Percentiles rank a stretch among this genome's conserved stretches.
Evolutionary conservation across 2,113 vertebrate genomes (phyloP).

Genomic region (Amia ocellicauda): DNA sequence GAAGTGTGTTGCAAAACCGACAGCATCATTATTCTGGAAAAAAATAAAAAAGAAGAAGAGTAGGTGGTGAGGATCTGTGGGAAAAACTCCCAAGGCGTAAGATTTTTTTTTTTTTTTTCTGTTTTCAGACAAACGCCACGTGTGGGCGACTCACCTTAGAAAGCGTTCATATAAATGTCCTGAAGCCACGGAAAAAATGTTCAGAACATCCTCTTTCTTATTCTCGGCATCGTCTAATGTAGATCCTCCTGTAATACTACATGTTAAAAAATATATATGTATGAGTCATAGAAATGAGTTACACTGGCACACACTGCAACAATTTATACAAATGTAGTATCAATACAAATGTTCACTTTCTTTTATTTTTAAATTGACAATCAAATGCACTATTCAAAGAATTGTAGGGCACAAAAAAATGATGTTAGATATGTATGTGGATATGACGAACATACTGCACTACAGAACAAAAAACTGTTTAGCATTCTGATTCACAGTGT

Average conservation of each 20-base stretch:
- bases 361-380: too few species aligned
- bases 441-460: too few species aligned
- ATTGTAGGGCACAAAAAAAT: too few species aligned
- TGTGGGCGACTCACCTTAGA: constrained; percentile 71
- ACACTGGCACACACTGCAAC: neutral
- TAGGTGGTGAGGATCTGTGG: constrained; percentile 21
- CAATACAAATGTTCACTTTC: too few species aligned
- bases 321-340: too few species aligned
- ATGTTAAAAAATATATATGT: constrained; percentile 31
- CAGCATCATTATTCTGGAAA: constrained; percentile 95
- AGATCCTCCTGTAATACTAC: constrained; percentile 75
- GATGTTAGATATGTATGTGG: too few species aligned
- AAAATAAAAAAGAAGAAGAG: constrained; percentile 29
- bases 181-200: constrained; percentile 96
- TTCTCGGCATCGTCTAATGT: constrained; percentile 58
- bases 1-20: constrained; percentile 88
- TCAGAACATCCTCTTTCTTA: constrained; percentile 76
- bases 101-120: neutral
- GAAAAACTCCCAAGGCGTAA: constrained; percentile 2
- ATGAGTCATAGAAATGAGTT: neutral
- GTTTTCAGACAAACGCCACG: neutral
- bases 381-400: too few species aligned
- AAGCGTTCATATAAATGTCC: constrained; percentile 96
- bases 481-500: too few species aligned
- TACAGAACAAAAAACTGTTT: too few species aligned